Conservation (phyloP, 1,140 invertebrate species). For the Cryptotermes secundus region DNA sequence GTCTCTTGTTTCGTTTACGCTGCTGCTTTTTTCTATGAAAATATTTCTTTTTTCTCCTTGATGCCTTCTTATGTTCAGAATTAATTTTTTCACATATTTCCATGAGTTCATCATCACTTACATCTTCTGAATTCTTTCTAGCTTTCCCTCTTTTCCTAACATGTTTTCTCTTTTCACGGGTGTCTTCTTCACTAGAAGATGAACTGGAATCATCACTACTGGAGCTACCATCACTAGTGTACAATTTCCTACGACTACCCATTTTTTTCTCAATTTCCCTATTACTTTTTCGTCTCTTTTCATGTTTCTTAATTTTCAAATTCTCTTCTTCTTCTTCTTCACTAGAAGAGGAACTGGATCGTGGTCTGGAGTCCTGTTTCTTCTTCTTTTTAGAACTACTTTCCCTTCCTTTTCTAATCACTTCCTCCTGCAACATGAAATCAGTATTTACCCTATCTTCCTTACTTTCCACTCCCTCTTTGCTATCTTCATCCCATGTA, state of each 20-base stretch:
- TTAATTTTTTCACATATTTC: conserved; percentile 6
- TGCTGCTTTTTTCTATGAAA: conserved; percentile 23
- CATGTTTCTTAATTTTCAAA: conserved; percentile 1
- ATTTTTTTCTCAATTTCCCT: conserved; percentile 19
- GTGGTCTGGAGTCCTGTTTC: neutral
- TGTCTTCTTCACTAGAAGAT: neutral
- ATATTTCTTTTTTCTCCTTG: conserved; percentile 24
- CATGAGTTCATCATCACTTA: neutral
- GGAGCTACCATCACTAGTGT: conserved; percentile 22
- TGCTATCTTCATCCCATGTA: conserved; percentile 2
- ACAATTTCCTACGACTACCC: neutral
- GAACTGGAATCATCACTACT: conserved; percentile 24
- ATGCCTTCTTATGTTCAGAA: neutral
- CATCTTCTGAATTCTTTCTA: neutral
- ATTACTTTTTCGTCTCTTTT: conserved; percentile 21
- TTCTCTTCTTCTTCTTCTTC: neutral
- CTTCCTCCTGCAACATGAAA: neutral
- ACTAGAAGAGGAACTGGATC: neutral
- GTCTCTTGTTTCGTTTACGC: neutral
- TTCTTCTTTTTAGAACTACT: neutral
- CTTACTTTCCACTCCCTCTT: neutral
- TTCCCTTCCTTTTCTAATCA: neutral
- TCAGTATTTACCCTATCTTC: neutral
- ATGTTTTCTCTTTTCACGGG: neutral
- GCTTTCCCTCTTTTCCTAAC: neutral